These are phyloP conservation scores for Rhodinocichla rosea DNA, from an alignment of 2,113 vertebrate species.

Conservation along the genomic window DNA sequence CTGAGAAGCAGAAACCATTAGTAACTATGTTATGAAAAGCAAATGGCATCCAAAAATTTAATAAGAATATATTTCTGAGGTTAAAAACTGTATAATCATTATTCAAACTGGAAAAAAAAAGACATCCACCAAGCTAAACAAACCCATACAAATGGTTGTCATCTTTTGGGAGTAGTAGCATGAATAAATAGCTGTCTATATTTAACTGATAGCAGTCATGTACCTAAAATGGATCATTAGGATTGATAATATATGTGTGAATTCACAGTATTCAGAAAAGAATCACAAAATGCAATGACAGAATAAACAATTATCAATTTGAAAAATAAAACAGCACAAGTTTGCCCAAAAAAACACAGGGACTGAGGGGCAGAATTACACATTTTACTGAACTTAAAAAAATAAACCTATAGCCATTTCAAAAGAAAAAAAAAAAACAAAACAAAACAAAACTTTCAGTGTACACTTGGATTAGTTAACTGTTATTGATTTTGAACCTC, in stretches of 20 bases:
- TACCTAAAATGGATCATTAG: background rate
- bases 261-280: background rate
- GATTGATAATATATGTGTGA: background rate
- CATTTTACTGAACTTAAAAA: background rate
- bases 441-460: background rate
- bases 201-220: background rate
- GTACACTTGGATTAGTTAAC: background rate
- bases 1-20: background rate
- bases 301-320: background rate
- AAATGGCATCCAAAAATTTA: background rate
- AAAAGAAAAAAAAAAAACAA: background rate
- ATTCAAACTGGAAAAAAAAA: background rate
- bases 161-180: background rate
- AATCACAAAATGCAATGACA: background rate
- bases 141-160: background rate
- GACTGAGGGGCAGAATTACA: background rate
- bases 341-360: background rate
- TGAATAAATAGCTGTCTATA: background rate
- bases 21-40: background rate
- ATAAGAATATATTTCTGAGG: background rate
- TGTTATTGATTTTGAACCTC: background rate
- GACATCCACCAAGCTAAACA: background rate
- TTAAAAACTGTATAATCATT: background rate
- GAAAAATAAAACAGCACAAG: background rate
- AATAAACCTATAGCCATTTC: rapidly evolving